Evolutionary conservation across 2,888 invertebrate species (phyloP), one percentile per base, ranked within the genome.

Genomic region (Allolobophora icterica): DNA sequence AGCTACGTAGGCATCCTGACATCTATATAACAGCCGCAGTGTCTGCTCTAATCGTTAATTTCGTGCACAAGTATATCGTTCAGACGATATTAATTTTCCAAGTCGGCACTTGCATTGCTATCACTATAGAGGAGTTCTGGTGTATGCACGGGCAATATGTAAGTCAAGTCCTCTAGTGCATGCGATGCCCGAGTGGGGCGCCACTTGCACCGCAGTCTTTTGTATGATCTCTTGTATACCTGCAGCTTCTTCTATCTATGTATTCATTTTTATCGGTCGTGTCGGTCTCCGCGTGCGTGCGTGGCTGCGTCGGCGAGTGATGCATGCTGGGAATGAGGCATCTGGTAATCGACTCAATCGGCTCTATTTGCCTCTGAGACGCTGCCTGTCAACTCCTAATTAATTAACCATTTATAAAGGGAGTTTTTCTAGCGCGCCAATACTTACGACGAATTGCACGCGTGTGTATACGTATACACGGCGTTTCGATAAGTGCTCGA

Each of bases 311-410:
- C 71, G 71, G 71, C 71, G 71, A 71, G 71, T 71, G 71, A 71
- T 71, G 71, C 71, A 71, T 71, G 71, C 71, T 71, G 71, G 71
- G 71, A 71, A 71, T 71, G 71, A 71, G 71, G 71, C 71, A 71
- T 71, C 71, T 71, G 71, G 71, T 71, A 71, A 71, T 71, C 71
- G 71, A 71, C 71, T 71, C 71, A 71, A 71, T 71, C 71, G 71
- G 30, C 71, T 71, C 71, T 71, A 71, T 71, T 71, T 71, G 71
- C 71, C n/a, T n/a, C 30, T 2, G 30, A 71, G 71, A 71, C 71
- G 8, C 30, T 0, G 71, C 30, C 71, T 11, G 71, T 71, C 71
- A 71, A 30, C 71, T 13, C 71, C 71, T n/a, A 71, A 71, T 71
- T 71, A 71, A 71, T 71, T 71, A 71, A 71, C 71, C 71, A 71